These are phyloP conservation scores for Urocitellus parryii DNA, from an alignment of 2,113 vertebrate species.

Conservation along the genomic window DNA sequence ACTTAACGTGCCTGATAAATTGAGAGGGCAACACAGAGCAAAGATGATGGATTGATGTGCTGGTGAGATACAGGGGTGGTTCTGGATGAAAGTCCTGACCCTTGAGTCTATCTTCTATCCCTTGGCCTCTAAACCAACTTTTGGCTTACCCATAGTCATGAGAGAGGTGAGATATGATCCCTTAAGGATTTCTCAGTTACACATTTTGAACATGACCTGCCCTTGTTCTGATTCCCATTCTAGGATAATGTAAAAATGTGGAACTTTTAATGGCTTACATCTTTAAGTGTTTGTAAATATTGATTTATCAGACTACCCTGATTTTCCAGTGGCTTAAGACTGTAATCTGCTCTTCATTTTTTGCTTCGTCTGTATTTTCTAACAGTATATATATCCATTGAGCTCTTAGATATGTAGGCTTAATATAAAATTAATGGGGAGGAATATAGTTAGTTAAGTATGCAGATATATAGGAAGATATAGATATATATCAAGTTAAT, in stretches of 20 bases:
- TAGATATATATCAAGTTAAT: not conserved
- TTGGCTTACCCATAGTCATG: not conserved
- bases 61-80: not conserved
- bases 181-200: not conserved
- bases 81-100: not conserved
- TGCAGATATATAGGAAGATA: too few relatives aligned
- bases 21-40: not conserved
- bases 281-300: not conserved
- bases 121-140: not conserved
- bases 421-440: not conserved
- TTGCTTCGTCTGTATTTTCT: not conserved
- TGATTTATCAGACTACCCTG: not conserved
- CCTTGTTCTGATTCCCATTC: not conserved
- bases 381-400: not conserved
- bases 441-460: not conserved
- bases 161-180: not conserved
- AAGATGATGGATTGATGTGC: conserved; percentile 40
- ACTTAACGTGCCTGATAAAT: conserved; percentile 5
- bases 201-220: not conserved
- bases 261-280: not conserved
- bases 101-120: not conserved
- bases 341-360: not conserved
- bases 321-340: not conserved
- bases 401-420: not conserved
- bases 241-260: not conserved